A percentile compares a stretch with the other conserved stretches of the same genome.
Evolutionary conservation across 2,797 vertebrate genomes (phyloP).

Genomic region (Gymnocypris eckloni): DNA sequence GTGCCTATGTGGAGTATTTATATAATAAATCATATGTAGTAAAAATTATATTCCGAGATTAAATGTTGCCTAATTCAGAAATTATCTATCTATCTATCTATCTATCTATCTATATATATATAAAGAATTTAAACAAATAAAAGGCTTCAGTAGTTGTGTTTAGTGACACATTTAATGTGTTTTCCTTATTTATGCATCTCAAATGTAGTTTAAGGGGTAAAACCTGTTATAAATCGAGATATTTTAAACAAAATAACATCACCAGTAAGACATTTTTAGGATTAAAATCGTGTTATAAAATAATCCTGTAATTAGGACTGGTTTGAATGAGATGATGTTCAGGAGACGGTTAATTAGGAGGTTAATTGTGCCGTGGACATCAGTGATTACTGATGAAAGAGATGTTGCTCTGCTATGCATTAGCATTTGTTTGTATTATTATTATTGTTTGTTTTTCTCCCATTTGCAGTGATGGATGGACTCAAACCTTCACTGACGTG

Average conservation of each 20-base stretch:
- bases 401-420: no score
- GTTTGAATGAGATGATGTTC: neutral
- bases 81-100: no score
- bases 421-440: neutral
- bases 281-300: neutral
- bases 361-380: no score
- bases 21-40: no score
- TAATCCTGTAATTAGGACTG: neutral
- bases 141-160: neutral
- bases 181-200: no score
- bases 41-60: no score
- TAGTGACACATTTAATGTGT: neutral
- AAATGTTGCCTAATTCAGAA: no score
- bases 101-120: no score
- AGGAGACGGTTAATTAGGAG: neutral
- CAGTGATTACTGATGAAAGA: no score
- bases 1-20: no score
- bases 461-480: neutral
- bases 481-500: neutral
- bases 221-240: neutral
- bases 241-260: neutral
- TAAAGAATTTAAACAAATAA: neutral
- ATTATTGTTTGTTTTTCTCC: neutral
- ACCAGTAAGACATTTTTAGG: neutral
- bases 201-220: no score